phyloP scores from a whole-genome alignment of 1,140 invertebrate genomes.

The Zaprionus tsacasi region DNA sequence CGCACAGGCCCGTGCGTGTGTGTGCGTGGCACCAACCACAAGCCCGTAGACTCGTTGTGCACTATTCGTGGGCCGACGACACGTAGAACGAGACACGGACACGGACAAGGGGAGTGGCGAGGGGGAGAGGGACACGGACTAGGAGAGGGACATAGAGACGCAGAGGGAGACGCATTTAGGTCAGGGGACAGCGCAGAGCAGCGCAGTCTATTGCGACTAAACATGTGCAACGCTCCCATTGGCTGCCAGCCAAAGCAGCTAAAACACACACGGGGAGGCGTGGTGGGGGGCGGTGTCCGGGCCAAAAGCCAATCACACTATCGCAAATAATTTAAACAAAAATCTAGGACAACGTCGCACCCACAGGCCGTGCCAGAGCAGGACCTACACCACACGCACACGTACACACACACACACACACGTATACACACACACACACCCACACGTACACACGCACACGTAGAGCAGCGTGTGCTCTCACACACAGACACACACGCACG shows the following conservation, averaged over 20 bases:
- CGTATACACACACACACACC: slow-evolving; percentile 17
- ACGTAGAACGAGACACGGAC: slow-evolving; percentile 16
- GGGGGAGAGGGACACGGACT: slow-evolving; percentile 4
- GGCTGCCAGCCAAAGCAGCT: slow-evolving; percentile 65
- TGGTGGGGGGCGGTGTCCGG: slow-evolving; percentile 25
- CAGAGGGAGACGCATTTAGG: slow-evolving; percentile 66
- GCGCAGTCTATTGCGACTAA: slow-evolving; percentile 65
- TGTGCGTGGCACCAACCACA: slow-evolving; percentile 36
- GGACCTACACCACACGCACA: slow-evolving; percentile 30
- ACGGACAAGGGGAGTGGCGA: slow-evolving; percentile 13
- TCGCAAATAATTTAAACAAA: slow-evolving; percentile 84
- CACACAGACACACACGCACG: slow-evolving; percentile 1
- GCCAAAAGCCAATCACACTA: slow-evolving; percentile 84
- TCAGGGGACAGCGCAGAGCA: slow-evolving; percentile 32
- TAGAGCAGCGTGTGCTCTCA: background rate
- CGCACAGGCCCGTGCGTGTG: slow-evolving; percentile 11
- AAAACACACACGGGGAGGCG: slow-evolving; percentile 42
- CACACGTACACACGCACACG: slow-evolving; percentile 11
- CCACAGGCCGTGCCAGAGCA: slow-evolving; percentile 39
- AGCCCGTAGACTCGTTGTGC: slow-evolving; percentile 51
- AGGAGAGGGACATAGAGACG: slow-evolving; percentile 5
- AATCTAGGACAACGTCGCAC: slow-evolving; percentile 75
- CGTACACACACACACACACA: background rate
- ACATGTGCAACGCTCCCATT: slow-evolving; percentile 80
- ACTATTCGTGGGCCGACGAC: slow-evolving; percentile 68